Percentiles rank a stretch among this genome's conserved stretches.
These are phyloP conservation scores for Scaptomyza caliginosa DNA, from an alignment of 2,888 invertebrate species.

Conservation along the genomic window DNA sequence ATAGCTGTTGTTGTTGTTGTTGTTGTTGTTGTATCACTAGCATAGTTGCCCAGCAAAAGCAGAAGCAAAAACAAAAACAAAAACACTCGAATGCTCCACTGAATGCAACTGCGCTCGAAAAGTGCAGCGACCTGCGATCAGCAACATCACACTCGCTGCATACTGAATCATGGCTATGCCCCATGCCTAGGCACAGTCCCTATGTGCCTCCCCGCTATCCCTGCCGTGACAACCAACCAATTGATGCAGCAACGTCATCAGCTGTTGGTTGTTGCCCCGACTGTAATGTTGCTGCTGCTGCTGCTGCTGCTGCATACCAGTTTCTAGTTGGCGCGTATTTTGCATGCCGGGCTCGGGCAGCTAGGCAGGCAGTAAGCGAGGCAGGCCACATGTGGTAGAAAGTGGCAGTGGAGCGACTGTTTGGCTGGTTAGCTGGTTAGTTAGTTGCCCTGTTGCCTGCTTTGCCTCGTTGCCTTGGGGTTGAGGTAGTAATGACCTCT, in stretches of 20 bases:
- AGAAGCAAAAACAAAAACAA: slow-evolving; percentile 53
- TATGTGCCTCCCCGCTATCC: accelerated
- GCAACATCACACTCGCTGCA: slow-evolving; percentile 42
- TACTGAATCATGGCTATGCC: slow-evolving; percentile 16
- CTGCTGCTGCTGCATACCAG: slow-evolving; percentile 62
- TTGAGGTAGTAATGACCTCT: slow-evolving; percentile 72
- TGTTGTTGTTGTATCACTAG: slow-evolving; percentile 62
- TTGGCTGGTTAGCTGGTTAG: slow-evolving; percentile 13
- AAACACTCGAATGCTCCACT: slow-evolving; percentile 74
- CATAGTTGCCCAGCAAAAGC: slow-evolving; percentile 74
- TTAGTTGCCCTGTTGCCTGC: slow-evolving; percentile 3
- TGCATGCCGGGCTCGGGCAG: slow-evolving; percentile 56
- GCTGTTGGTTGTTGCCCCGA: slow-evolving; percentile 38
- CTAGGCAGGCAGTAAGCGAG: not conserved
- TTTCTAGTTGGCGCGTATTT: slow-evolving; percentile 61
- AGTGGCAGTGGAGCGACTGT: slow-evolving; percentile 54
- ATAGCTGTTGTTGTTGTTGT: slow-evolving; percentile 37
- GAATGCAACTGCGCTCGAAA: slow-evolving; percentile 48
- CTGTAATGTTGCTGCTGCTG: slow-evolving; percentile 15
- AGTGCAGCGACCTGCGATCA: slow-evolving; percentile 74
- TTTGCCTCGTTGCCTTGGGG: slow-evolving; percentile 12
- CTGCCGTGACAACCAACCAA: not conserved
- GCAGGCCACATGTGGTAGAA: slow-evolving; percentile 69
- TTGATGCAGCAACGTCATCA: slow-evolving; percentile 41
- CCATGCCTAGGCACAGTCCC: slow-evolving; percentile 3